phyloP scores from a whole-genome alignment of 2,797 vertebrate genomes.

The Cuniculus paca region DNA sequence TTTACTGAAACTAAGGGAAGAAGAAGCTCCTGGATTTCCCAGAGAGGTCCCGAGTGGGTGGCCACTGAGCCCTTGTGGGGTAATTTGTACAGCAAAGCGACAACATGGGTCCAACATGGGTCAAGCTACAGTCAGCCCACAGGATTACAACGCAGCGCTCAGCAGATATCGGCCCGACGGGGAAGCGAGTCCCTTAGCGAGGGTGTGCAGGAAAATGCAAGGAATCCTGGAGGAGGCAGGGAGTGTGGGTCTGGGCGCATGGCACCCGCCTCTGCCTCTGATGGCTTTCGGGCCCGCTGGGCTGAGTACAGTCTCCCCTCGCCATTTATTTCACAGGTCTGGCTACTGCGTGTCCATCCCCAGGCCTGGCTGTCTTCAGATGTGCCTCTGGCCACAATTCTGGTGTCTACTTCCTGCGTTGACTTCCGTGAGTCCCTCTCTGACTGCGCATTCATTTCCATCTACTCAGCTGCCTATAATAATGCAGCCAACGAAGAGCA shows the following conservation, averaged over 20 bases:
- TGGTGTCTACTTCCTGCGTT: neutral
- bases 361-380: neutral
- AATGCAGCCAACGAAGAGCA: neutral
- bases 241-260: no score
- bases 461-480: neutral
- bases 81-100: no score
- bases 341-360: no score
- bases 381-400: neutral
- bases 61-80: neutral
- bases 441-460: neutral
- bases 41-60: neutral
- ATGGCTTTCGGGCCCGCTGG: no score
- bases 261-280: no score
- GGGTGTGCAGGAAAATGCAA: rapidly evolving
- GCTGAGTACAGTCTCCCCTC: neutral
- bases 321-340: neutral
- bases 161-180: no score
- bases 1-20: neutral
- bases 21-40: no score
- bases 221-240: no score
- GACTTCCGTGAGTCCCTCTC: neutral
- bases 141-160: no score
- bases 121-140: no score
- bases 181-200: neutral
- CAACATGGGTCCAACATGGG: no score